Evolutionary conservation across 2,797 vertebrate genomes (phyloP), one percentile per base, ranked within the genome.

Genomic region (Dromococcyx pavoninus): DNA sequence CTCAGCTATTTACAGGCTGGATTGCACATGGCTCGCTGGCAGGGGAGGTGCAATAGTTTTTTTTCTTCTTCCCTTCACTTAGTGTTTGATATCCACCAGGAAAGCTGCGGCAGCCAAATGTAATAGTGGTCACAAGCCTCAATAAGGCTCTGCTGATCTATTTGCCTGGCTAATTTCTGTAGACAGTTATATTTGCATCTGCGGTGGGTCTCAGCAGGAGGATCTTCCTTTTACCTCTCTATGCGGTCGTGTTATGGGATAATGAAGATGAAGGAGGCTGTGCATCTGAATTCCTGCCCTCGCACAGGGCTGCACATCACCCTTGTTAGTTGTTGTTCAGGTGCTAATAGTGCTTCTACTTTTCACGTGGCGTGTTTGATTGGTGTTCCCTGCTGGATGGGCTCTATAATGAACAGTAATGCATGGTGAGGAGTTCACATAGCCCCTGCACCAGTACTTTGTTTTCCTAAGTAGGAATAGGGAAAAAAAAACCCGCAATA

Each of bases 221-320:
- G 17, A 71, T 56, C 91, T 92, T 91, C 75, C 73, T 95, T 93
- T 91, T 69, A 62, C 70, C 89, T 43, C 44, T 41, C 50, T 57
- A 19, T 86, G 88, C 21, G 57, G 51, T 86, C 13, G 12, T 91
- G 69, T 85, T 94, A 76, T 1, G 22, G 72, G 72, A 83, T 97
- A 97, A 97, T 97, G 95, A 97, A 96, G 83, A 89, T 77, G 89
- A 95, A 97, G 86, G 65, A 95, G 92, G 60, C 60, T 84, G 61
- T 4, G 41, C 37, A 71, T 37, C 82, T 95, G 75, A 91, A 93
- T 75, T 70, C 79, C 79, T 94, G 94, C 87, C 89, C 74, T 93
- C 16, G 21, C 17, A 53, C 81, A 88, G 71, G 50, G 56, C 37
- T n/a, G 5, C 32, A 41, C 58, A 77, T 97, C 86, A 69, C 83